These are phyloP conservation scores for Galeopterus variegatus DNA, from an alignment of 2,113 vertebrate genomes.

Conservation along the genomic window DNA sequence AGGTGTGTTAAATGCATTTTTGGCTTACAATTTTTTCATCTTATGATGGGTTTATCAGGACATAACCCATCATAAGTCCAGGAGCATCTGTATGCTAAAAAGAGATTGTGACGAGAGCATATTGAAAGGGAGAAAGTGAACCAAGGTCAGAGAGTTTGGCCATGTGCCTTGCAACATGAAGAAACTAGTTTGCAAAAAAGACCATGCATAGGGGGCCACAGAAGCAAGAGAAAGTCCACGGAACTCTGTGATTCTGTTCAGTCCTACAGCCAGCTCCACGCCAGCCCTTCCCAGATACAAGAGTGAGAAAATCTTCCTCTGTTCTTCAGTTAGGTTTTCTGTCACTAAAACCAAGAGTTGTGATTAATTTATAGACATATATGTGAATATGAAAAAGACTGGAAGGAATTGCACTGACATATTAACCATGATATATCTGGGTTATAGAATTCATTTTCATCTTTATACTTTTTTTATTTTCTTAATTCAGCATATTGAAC, in stretches of 20 bases:
- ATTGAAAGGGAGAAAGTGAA: not conserved
- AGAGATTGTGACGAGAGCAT: not conserved
- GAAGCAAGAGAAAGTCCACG: not conserved
- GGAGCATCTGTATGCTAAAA: not conserved
- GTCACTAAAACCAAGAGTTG: not conserved
- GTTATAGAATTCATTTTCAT: not conserved
- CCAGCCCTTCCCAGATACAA: not conserved
- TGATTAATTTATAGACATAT: not conserved
- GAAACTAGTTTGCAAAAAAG: not conserved
- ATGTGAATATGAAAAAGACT: not conserved
- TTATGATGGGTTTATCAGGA: too few relatives aligned
- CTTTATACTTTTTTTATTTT: not conserved
- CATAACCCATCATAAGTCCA: too few relatives aligned
- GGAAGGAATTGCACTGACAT: not conserved
- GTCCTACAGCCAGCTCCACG: too few relatives aligned
- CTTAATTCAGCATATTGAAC: not conserved
- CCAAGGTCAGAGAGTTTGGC: not conserved
- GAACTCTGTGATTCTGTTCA: not conserved
- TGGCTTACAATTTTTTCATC: too few relatives aligned
- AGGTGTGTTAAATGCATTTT: too few relatives aligned
- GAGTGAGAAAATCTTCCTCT: not conserved
- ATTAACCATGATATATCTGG: not conserved
- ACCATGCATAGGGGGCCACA: not conserved
- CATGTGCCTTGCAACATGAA: not conserved
- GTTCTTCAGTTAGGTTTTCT: not conserved